Evolutionary conservation across 2,113 vertebrate species (phyloP), one percentile per base, ranked within the genome.

Genomic region (Tinamus guttatus): DNA sequence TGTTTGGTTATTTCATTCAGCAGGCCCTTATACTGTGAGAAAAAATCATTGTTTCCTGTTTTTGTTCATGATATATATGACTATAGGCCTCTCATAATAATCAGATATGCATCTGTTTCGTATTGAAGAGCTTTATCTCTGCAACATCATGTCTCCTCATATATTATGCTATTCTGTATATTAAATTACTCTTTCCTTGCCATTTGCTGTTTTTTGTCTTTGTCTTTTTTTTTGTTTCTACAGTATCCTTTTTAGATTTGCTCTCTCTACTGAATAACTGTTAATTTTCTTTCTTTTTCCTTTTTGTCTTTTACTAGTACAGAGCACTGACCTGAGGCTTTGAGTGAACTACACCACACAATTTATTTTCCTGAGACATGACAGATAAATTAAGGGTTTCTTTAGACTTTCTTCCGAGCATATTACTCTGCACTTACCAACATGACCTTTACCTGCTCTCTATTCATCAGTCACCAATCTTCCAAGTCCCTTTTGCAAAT

Each of bases 191-290:
- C 49, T 6, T 24, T 58, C 30, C 54, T 58, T 90, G 36, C 11
- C 41, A 51, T 75, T 75, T 52, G 28, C 52, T 82, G 7, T 13
- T 16, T 13, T 19, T 4, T 22, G 43, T 43, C 43, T 5, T 4
- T 22, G 20, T 22, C 4, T 24, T 52, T 25, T 10, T 17, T 5
- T 7, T 21, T 25, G 10, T 27, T 36, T 27, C 22, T 70, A 24
- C 27, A 34, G 11, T n/a, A 18, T 8, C 6, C 3, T 34, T 59
- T 58, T 83, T 71, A 41, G 65, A 64, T 75, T 94, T 15, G 58
- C 78, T 86, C 27, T 56, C 92, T 88, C 69, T 51, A 86, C 56
- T 88, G 45, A 90, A 90, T 85, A 95, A 85, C 88, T 74, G 24
- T 78, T 93, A 84, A 81, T 58, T 45, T 10, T 67, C 20, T 52